Base-by-base conservation (phyloP, 2,113 vertebrate species). In the Scopus umbretta region DNA sequence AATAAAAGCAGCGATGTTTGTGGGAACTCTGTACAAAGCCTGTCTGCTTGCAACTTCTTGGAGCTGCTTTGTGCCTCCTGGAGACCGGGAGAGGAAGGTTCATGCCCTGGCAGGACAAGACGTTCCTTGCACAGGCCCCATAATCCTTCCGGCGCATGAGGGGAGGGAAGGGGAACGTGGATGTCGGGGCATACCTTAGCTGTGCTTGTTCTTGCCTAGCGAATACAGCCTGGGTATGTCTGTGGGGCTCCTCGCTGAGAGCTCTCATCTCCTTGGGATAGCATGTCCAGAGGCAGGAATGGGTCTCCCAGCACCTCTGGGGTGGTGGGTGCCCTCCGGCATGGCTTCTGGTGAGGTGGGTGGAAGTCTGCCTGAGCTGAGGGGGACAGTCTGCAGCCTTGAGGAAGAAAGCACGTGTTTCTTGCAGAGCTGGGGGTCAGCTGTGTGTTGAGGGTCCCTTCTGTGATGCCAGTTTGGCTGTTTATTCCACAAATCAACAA, bases 71-170 rank as follows among this genome's bases (percentile, higher is more conserved):
- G 85, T 96, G 90, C 90, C 92, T 94, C 87, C 88, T 93, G 96
- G 88, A 96, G 74, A 94, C 74, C 0, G 17, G 81, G 87, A 87
- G 87, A 86, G 70, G 91, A 94, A 89, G 93, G 94, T 87, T 95
- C 91, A 68, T 90, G 92, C 81, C 92, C 94, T 96, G 96, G 92
- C 96, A 96, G 96, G 87, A 96, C 94, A 87, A 88, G 84, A 85
- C 68, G 94, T 96, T 96, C 94, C 94, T 74, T 81, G 40, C n/a
- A 25, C 58, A 1, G 79, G 93, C 96, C 96, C 93, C 90, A 20
- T 94, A 91, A 96, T 96, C 93, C 90, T 94, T 96, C 96, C 49
- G 87, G 94, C 45, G 23, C 2, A 9, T 9, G 43, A 67, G 84
- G 83, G 91, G 91, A 84, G 94, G 80, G 84, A 40, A 87, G n/a